These are phyloP conservation scores for Malacoraja senta DNA, from an alignment of 2,797 vertebrate species.

Conservation along the genomic window DNA sequence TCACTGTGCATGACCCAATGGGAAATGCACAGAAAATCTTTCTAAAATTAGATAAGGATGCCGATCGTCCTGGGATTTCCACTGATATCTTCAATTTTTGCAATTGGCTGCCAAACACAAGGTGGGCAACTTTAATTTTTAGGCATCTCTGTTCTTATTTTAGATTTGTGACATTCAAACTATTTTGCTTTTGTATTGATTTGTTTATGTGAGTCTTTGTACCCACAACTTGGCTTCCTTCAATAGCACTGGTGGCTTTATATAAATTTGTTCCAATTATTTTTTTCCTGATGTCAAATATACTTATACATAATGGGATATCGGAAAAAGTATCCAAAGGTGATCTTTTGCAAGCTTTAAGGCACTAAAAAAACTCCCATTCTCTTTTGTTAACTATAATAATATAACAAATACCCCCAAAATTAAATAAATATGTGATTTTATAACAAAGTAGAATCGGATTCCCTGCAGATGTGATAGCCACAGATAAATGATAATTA, in stretches of 20 bases:
- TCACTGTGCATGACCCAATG: too few species aligned
- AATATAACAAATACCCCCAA: background rate
- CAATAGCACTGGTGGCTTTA: too few species aligned
- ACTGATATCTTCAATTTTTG: too few species aligned
- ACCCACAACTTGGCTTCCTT: background rate
- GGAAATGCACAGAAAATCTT: too few species aligned
- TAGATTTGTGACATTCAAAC: too few species aligned
- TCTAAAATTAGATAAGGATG: too few species aligned
- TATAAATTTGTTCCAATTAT: background rate
- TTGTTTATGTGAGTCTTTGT: background rate
- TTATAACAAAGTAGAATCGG: background rate
- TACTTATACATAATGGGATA: too few species aligned
- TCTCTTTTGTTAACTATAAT: background rate
- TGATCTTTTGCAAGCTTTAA: background rate
- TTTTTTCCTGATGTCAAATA: background rate
- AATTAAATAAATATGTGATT: background rate
- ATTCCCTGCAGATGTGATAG: background rate
- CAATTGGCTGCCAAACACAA: too few species aligned
- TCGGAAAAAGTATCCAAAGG: background rate
- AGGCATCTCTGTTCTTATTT: too few species aligned
- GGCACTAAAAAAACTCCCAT: background rate
- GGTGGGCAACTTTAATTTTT: background rate
- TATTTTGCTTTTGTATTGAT: background rate
- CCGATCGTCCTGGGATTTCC: too few species aligned
- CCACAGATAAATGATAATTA: background rate